phyloP scores from a whole-genome alignment of 2,888 invertebrate genomes.

The Athetis lepigone region DNA sequence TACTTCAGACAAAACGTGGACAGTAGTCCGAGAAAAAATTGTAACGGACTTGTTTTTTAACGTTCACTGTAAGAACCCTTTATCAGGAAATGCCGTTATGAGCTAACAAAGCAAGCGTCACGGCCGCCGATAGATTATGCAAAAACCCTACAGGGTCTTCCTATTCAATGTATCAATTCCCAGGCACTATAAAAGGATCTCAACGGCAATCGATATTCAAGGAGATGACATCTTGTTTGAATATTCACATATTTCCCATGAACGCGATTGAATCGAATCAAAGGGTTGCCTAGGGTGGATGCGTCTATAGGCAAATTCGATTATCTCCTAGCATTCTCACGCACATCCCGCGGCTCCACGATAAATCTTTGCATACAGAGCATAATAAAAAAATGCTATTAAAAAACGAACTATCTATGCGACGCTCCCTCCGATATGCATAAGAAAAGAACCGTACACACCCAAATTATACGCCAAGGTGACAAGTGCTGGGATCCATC shows the following conservation, averaged over 20 bases:
- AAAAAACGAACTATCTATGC: slow-evolving; percentile 87
- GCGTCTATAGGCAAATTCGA: slow-evolving; percentile 90
- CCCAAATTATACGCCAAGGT: slow-evolving; percentile 89
- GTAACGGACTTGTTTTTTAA: slow-evolving; percentile 86
- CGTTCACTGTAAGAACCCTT: slow-evolving; percentile 84
- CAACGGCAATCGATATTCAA: slow-evolving; percentile 90
- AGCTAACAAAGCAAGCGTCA: slow-evolving; percentile 78
- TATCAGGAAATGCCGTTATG: slow-evolving; percentile 82
- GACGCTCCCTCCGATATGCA: slow-evolving; percentile 87
- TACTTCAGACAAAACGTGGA: slow-evolving; percentile 72
- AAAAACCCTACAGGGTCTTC: slow-evolving; percentile 86
- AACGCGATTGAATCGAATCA: slow-evolving; percentile 77
- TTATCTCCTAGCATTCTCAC: slow-evolving; percentile 89
- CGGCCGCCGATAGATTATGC: slow-evolving; percentile 88
- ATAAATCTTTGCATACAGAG: slow-evolving; percentile 90
- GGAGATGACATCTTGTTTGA: slow-evolving; percentile 91
- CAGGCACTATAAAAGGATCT: slow-evolving; percentile 85
- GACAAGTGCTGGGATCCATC: slow-evolving; percentile 85
- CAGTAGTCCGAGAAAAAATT: slow-evolving; percentile 80
- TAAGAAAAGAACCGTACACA: slow-evolving; percentile 85
- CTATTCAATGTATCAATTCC: slow-evolving; percentile 89
- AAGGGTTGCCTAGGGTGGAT: slow-evolving; percentile 87
- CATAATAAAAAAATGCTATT: slow-evolving; percentile 87
- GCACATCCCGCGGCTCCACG: slow-evolving; percentile 85
- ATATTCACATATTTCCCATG: slow-evolving; percentile 89